Percentiles rank a stretch among this genome's conserved stretches.
These are phyloP conservation scores for Fringilla coelebs DNA, from an alignment of 2,797 vertebrate species.

Conservation along the genomic window DNA sequence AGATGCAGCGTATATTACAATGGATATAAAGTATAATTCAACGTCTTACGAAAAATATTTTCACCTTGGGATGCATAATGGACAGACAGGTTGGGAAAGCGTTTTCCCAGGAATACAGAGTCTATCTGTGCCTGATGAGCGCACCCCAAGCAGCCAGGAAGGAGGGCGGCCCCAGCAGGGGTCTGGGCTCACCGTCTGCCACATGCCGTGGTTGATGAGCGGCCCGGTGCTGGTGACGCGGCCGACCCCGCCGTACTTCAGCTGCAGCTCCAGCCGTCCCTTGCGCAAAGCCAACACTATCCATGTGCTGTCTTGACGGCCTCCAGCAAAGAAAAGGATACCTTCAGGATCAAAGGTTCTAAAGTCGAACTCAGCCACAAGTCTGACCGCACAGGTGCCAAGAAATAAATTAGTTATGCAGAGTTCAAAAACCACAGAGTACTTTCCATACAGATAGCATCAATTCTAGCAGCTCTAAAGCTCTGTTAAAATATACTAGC, in stretches of 20 bases:
- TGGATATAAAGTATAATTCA: background rate
- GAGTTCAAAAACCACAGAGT: slow-evolving; percentile 28
- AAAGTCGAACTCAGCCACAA: slow-evolving; percentile 96
- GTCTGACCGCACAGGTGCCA: slow-evolving; percentile 75
- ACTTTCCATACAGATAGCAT: slow-evolving; percentile 44
- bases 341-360: slow-evolving; percentile 93
- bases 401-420: slow-evolving; percentile 63
- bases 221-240: slow-evolving; percentile 93
- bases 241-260: slow-evolving; percentile 85
- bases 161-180: background rate
- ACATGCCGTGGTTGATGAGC: slow-evolving; percentile 87
- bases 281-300: slow-evolving; percentile 88
- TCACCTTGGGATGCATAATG: background rate
- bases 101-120: background rate
- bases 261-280: slow-evolving; percentile 91
- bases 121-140: background rate
- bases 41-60: background rate
- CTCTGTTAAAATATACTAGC: background rate
- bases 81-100: background rate
- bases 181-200: slow-evolving; percentile 86
- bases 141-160: background rate
- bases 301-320: slow-evolving; percentile 90
- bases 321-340: slow-evolving; percentile 95
- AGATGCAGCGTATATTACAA: background rate
- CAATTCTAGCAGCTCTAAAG: background rate